Evolutionary conservation across 1,140 invertebrate species (phyloP).

Genomic region (Anoplolepis gracilipes): DNA sequence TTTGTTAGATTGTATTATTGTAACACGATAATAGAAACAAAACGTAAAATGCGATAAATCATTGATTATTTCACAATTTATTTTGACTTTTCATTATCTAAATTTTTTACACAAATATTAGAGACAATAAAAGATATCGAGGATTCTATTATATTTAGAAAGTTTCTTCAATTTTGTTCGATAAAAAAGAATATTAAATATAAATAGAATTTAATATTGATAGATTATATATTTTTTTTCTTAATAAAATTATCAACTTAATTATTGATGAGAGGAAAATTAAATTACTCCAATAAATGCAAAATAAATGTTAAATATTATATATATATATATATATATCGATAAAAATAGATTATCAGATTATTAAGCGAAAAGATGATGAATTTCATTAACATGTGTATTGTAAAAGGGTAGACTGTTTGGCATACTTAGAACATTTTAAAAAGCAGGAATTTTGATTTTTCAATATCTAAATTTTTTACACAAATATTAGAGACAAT

Average conservation of each 20-base stretch:
- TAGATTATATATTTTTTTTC: not conserved
- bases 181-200: not conserved
- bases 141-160: not conserved
- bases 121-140: not conserved
- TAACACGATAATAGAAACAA: too few relatives aligned
- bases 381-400: too few relatives aligned
- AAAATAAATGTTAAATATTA: not conserved
- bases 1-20: not conserved
- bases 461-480: too few relatives aligned
- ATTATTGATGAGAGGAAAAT: too few relatives aligned
- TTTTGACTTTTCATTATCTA: too few relatives aligned
- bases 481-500: too few relatives aligned
- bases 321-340: too few relatives aligned
- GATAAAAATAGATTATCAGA: constrained; percentile 15
- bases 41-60: not conserved
- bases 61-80: not conserved
- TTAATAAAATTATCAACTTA: not conserved
- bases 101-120: not conserved
- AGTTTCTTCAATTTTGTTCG: not conserved
- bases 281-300: too few relatives aligned
- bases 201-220: not conserved
- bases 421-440: too few relatives aligned
- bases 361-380: not conserved
- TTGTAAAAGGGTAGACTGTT: too few relatives aligned
- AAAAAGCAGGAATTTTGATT: too few relatives aligned